Evolutionary conservation across 23 tunicate genomes (phyloP), one percentile per base, ranked within the genome.

Genomic region (Trididemnum nubilum): DNA sequence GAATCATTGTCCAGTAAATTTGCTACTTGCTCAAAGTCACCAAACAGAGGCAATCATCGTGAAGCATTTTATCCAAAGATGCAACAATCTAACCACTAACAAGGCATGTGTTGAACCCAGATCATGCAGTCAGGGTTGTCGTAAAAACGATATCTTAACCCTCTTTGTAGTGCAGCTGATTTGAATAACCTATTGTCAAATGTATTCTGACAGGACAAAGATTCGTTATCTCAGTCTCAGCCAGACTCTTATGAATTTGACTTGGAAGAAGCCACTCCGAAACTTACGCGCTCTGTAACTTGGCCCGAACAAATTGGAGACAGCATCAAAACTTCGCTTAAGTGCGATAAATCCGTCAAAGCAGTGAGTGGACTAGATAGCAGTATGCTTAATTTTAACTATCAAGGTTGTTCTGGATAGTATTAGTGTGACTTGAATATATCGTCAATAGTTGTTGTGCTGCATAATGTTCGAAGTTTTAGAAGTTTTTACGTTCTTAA

Each of bases 261-360:
- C 24, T 39, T 51, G 59, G 36, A 51, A 34, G 36, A 59, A 34
- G 40, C 72, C 24, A 59, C 83, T 57, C 84, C 90, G 1, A 60
- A 86, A 67, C 81, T 90, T 32, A 59, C 49, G 19, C 80, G 85
- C 50, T 73, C 96, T 19, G 73, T 61, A 5, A 90, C 96, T 7
- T 80, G 88, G 96, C 96, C 96, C 3, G 76, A 80, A 19, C 81
- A 74, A 32, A 64, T 83, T 23, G 89, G 89, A 22, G 89, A 90
- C 51, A 90, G 86, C 63, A 84, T 84, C 33, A 89, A 80, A 34
- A 84, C 89, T 19, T 84, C 89, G 36, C 19, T 90, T 4, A 90
- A 90, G 65, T 90, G 96, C 82, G 63, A 80, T 28, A 90, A 81
- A 75, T 23, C 87, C 22, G 88, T 82, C 32, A 85, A 77, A 76